A percentile compares a stretch with the other conserved stretches of the same genome.
Conservation (phyloP, 2,797 vertebrate genomes). For the Fistularia tabacaria region DNA sequence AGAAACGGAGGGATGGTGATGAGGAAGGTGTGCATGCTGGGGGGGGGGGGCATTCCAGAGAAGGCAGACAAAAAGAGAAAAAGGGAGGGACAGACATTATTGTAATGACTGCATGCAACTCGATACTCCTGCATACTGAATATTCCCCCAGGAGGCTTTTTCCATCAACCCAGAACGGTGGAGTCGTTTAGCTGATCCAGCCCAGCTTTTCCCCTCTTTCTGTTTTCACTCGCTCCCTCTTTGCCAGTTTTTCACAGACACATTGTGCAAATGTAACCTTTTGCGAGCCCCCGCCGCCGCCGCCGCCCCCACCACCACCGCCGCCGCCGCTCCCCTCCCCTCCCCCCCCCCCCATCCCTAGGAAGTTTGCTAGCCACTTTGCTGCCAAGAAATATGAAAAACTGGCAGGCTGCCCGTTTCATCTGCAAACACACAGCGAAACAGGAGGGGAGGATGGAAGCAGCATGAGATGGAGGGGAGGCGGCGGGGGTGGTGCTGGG, state of each 20-base stretch:
- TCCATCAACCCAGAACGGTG: conserved; percentile 80
- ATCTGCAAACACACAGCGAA: conserved; percentile 75
- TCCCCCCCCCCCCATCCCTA: conserved; percentile 70
- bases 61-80: conserved; percentile 46
- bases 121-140: conserved; percentile 79
- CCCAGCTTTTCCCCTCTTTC: conserved; percentile 45
- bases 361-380: conserved; percentile 80
- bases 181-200: conserved; percentile 75
- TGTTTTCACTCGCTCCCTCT: conserved; percentile 27
- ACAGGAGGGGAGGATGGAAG: conserved; percentile 53
- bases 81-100: conserved; percentile 61
- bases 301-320: conserved; percentile 46
- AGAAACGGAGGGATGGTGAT: conserved; percentile 14
- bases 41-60: conserved; percentile 41
- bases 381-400: conserved; percentile 86
- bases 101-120: conserved; percentile 76
- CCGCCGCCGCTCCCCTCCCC: conserved; percentile 51
- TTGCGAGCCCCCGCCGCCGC: conserved; percentile 73
- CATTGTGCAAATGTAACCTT: conserved; percentile 95
- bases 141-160: conserved; percentile 83
- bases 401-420: conserved; percentile 89
- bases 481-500: conserved; percentile 29
- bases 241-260: conserved; percentile 75
- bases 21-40: conserved; percentile 13
- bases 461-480: conserved; percentile 51